Evolutionary conservation across 2,888 invertebrate genomes (phyloP), one percentile per base, ranked within the genome.

Genomic region (Drosophila hamatofila): DNA sequence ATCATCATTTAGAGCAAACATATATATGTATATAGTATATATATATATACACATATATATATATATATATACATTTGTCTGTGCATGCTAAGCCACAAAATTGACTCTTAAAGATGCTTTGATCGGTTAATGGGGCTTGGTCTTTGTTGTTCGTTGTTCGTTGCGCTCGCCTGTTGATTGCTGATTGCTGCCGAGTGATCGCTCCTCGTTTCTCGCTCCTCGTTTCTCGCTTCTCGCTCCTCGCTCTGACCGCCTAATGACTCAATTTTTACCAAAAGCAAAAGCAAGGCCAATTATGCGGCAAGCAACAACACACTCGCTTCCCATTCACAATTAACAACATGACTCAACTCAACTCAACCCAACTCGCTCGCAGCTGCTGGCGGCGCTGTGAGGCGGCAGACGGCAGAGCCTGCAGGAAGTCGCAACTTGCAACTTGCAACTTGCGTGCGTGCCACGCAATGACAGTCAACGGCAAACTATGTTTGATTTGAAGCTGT

Each of bases 321-420:
- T 65, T 51, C 18, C 49, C 75, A 65, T 68, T 78, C 78, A 77
- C 81, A 83, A 76, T 80, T 82, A 82, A 72, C 63, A 35, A 63
- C 80, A 79, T 81, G 87, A 87, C 60, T 85, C 73, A 80, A 46
- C n/a, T n/a, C n/a, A n/a, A n/a, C n/a, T n/a, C n/a, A n/a, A 87
- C 60, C 83, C 73, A 80, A 46, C 60, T 23, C 60, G 35, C 56
- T 39, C 7, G 35, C 37, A 54, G 27, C 64, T 60, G 37, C 51
- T 9, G 33, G 25, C 46, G 9, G 4, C 21, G 51, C 33, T 11
- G 21, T 48, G 33, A 14, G 33, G 35, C 51, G 11, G 16, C 52
- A 30, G 49, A 30, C 51, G 11, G 16, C 52, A 30, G 49, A 30
- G 52, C 37, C 52, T 52, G 51, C 27, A 48, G 44, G 37, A 58